Conservation (phyloP, 2,797 vertebrate genomes). For the Eutrigla gurnardus region DNA sequence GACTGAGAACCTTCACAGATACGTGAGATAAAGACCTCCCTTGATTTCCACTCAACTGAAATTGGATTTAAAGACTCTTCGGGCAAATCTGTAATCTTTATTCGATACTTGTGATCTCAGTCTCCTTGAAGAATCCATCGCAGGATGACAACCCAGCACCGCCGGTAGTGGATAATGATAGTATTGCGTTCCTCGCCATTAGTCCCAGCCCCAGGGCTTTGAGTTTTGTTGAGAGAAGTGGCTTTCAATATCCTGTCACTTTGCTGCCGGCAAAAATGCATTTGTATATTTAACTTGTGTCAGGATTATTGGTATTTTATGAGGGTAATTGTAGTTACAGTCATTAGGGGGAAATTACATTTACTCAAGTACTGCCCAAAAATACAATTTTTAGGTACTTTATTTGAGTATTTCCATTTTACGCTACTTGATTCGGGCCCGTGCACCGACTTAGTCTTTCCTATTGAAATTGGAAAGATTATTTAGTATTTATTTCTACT, state of each 20-base stretch:
- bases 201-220: conserved; percentile 15
- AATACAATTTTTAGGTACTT: background rate
- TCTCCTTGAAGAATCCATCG: conserved; percentile 11
- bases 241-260: conserved; percentile 42
- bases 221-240: conserved; percentile 20
- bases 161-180: conserved; percentile 23
- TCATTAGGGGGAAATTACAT: background rate
- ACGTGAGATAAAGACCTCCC: no score
- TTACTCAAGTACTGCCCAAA: background rate
- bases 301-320: conserved; percentile 1
- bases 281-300: conserved; percentile 33
- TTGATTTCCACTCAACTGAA: conserved; percentile 8
- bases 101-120: conserved; percentile 6
- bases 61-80: conserved; percentile 5
- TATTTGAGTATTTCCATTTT: background rate
- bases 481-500: background rate
- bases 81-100: conserved; percentile 1
- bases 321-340: background rate
- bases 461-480: no score
- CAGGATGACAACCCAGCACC: conserved; percentile 12
- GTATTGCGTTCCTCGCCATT: conserved; percentile 42
- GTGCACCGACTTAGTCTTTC: no score
- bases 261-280: conserved; percentile 23
- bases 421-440: background rate
- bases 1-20: no score